phyloP scores from a whole-genome alignment of 2,888 invertebrate species.

The Hypercompe scribonia region DNA sequence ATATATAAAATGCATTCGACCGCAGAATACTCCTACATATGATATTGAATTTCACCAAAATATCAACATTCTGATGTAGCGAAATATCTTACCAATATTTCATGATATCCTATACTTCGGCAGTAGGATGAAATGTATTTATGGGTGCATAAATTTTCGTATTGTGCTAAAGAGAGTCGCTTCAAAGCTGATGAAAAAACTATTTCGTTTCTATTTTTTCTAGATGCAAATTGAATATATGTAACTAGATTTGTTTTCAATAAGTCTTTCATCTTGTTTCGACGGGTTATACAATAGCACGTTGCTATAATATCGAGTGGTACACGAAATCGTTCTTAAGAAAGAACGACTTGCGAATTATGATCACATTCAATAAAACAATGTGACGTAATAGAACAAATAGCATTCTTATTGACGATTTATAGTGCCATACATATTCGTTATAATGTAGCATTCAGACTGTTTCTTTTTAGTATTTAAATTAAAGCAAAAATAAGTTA shows the following conservation, averaged over 20 bases:
- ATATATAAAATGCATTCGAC: slow-evolving; percentile 33
- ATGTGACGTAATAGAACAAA: too few species aligned
- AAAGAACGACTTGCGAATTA: background rate
- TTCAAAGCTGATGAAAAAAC: slow-evolving; percentile 43
- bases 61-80: slow-evolving; percentile 31
- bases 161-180: slow-evolving; percentile 33
- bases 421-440: too few species aligned
- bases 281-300: background rate
- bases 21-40: slow-evolving; percentile 34
- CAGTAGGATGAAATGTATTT: slow-evolving; percentile 45
- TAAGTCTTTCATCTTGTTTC: background rate
- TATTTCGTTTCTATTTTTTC: slow-evolving; percentile 31
- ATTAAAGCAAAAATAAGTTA: too few species aligned
- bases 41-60: slow-evolving; percentile 48
- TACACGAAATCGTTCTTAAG: background rate
- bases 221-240: background rate
- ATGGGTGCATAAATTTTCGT: slow-evolving; percentile 47
- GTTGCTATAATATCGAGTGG: background rate
- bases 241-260: background rate
- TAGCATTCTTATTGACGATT: too few species aligned
- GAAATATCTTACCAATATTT: slow-evolving; percentile 43
- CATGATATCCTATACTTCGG: slow-evolving; percentile 43
- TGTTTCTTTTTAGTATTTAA: too few species aligned
- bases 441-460: too few species aligned
- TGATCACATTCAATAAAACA: background rate